These are phyloP conservation scores for Eretmochelys imbricata DNA, from an alignment of 2,113 vertebrate species.

Conservation along the genomic window DNA sequence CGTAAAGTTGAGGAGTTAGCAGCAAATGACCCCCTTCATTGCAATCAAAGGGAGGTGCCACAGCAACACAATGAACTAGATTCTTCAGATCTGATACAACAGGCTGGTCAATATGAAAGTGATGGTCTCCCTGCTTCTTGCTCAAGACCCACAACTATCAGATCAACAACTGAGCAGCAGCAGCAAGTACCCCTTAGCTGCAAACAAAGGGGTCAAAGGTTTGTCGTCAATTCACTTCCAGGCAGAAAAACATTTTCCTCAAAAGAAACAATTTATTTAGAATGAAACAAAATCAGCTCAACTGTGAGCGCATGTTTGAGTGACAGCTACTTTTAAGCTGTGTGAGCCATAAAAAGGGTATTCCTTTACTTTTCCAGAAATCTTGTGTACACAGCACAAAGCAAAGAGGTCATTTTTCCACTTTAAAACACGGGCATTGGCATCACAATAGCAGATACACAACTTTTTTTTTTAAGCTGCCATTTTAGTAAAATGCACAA, in stretches of 20 bases:
- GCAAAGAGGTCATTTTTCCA: constrained; percentile 91
- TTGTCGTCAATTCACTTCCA: constrained; percentile 98
- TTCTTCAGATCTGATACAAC: constrained; percentile 78
- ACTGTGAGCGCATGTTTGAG: constrained; percentile 91
- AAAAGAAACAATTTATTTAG: constrained; percentile 99
- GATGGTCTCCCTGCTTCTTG: constrained; percentile 82
- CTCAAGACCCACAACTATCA: constrained; percentile 76
- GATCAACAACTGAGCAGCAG: constrained; percentile 73
- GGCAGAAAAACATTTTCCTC: constrained; percentile 97
- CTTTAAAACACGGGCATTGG: constrained; percentile 95
- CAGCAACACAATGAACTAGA: constrained; percentile 75
- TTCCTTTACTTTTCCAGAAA: constrained; percentile 96
- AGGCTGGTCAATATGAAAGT: constrained; percentile 76
- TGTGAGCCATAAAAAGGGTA: constrained; percentile 90
- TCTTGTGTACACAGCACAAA: constrained; percentile 98
- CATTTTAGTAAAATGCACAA: constrained; percentile 94
- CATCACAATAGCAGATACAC: constrained; percentile 98
- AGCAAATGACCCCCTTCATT: constrained; percentile 79
- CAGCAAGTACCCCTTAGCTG: constrained; percentile 78
- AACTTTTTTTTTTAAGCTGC: constrained; percentile 89
- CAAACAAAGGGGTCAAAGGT: constrained; percentile 86
- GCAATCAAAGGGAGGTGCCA: constrained; percentile 71
- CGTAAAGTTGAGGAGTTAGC: constrained; percentile 81
- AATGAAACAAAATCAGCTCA: constrained; percentile 95
- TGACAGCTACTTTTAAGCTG: constrained; percentile 95